A percentile compares a stretch with the other conserved stretches of the same genome.
Evolutionary conservation across 2,113 vertebrate genomes (phyloP).

Genomic region (Apteryx mantelli): DNA sequence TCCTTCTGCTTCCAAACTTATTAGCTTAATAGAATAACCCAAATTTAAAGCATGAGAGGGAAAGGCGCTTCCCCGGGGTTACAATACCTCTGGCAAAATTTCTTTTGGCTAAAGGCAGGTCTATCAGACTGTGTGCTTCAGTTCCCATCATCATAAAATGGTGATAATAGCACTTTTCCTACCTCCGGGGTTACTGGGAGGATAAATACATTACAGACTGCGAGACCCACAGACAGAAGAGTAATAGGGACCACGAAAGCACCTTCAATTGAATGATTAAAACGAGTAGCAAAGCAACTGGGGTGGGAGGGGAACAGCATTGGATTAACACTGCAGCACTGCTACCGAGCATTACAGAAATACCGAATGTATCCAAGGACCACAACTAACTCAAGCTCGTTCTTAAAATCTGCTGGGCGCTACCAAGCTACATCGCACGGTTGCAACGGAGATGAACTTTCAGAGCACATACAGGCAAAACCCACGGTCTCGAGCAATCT

Average conservation of each 20-base stretch:
- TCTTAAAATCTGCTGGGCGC: not conserved
- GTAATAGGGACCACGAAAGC: not conserved
- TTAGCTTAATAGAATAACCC: not conserved
- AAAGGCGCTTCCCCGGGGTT: not conserved
- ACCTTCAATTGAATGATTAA: too few species aligned
- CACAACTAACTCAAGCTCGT: not conserved
- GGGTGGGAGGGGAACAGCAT: not conserved
- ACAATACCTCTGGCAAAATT: not conserved
- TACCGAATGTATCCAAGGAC: not conserved
- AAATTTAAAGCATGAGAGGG: not conserved
- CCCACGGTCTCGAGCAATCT: not conserved
- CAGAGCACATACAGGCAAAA: rapidly evolving
- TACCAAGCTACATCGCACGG: not conserved
- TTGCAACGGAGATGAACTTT: not conserved
- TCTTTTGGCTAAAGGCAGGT: not conserved
- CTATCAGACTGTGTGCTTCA: not conserved
- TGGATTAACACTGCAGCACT: not conserved
- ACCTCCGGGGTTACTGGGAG: not conserved
- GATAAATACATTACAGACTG: not conserved
- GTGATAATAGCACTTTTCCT: not conserved
- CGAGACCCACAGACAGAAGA: not conserved
- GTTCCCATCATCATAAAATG: not conserved
- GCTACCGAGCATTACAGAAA: not conserved
- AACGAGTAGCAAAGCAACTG: not conserved
- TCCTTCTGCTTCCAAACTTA: not conserved